phyloP scores from a whole-genome alignment of 2,888 invertebrate species.

The Venustoraphidia nigricollis region DNA sequence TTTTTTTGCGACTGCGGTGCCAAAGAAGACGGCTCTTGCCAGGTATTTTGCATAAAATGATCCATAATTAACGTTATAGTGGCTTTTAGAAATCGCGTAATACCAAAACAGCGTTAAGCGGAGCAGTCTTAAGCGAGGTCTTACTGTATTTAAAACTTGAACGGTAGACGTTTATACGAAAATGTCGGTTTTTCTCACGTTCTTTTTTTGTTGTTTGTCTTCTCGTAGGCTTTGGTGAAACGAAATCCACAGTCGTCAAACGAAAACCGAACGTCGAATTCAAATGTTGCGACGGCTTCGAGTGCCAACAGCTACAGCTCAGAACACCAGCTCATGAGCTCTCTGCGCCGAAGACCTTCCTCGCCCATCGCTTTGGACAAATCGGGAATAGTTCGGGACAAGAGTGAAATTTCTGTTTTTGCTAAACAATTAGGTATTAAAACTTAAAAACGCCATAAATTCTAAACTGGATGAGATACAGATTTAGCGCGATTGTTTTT shows the following conservation, averaged over 20 bases:
- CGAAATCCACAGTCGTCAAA: slow-evolving; percentile 36
- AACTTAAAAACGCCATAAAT: slow-evolving; percentile 2
- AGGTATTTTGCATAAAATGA: slow-evolving; percentile 30
- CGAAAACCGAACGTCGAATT: slow-evolving; percentile 13
- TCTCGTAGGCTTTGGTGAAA: slow-evolving; percentile 36
- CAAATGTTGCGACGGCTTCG: slow-evolving; percentile 11
- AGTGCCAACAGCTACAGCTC: slow-evolving; percentile 27
- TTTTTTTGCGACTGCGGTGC: slow-evolving; percentile 99
- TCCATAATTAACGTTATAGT: no score
- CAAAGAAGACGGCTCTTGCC: slow-evolving; percentile 73
- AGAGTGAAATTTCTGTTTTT: slow-evolving; percentile 31
- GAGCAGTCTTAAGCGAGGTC: no score
- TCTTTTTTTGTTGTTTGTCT: no score
- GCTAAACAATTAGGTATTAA: slow-evolving; percentile 34
- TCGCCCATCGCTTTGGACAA: slow-evolving; percentile 35
- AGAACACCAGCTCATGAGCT: slow-evolving; percentile 37
- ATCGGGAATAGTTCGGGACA: slow-evolving; percentile 25
- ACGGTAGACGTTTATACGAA: no score
- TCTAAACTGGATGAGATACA: no score
- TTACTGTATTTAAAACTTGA: no score
- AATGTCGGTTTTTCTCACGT: no score
- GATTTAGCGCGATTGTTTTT: no score
- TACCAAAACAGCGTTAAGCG: no score
- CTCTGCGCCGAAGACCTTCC: slow-evolving; percentile 43
- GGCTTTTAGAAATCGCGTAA: no score